These are phyloP conservation scores for Spondyliosoma cantharus DNA, from an alignment of 2,797 vertebrate species.

Conservation along the genomic window DNA sequence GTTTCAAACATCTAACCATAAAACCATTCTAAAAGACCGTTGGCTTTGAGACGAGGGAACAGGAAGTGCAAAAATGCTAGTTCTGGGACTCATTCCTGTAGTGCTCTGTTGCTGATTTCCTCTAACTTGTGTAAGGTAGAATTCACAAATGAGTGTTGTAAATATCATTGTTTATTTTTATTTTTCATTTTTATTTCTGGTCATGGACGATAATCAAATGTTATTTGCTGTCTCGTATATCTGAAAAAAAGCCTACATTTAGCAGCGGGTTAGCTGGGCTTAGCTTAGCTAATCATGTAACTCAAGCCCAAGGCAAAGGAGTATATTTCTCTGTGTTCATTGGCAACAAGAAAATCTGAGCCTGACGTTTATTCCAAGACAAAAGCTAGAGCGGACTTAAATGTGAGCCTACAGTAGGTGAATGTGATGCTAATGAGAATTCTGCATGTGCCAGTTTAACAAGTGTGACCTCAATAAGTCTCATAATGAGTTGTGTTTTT, in stretches of 20 bases:
- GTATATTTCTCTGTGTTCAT: background rate
- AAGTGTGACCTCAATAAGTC: slow-evolving; percentile 54
- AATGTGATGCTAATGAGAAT: slow-evolving; percentile 15
- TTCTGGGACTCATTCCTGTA: too few relatives aligned
- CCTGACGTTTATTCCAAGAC: background rate
- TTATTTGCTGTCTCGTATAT: background rate
- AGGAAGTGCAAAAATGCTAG: too few relatives aligned
- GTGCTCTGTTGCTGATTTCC: too few relatives aligned
- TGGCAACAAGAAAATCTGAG: background rate
- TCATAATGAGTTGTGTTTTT: background rate
- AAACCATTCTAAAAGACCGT: too few relatives aligned
- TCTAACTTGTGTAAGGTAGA: slow-evolving; percentile 6
- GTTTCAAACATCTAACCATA: too few relatives aligned
- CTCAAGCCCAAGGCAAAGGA: too few relatives aligned
- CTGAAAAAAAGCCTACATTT: background rate
- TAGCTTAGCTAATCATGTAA: too few relatives aligned
- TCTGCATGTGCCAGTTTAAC: slow-evolving; percentile 38
- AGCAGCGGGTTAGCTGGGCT: background rate
- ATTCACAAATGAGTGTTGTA: slow-evolving; percentile 36
- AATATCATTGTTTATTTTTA: slow-evolving; percentile 46
- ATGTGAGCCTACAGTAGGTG: background rate
- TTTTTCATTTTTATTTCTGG: slow-evolving; percentile 24
- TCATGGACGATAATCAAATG: slow-evolving; percentile 9
- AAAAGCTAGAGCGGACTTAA: background rate
- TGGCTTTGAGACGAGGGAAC: too few relatives aligned